Conservation (phyloP, 1,140 invertebrate species). For the Ganaspis sp. region DNA sequence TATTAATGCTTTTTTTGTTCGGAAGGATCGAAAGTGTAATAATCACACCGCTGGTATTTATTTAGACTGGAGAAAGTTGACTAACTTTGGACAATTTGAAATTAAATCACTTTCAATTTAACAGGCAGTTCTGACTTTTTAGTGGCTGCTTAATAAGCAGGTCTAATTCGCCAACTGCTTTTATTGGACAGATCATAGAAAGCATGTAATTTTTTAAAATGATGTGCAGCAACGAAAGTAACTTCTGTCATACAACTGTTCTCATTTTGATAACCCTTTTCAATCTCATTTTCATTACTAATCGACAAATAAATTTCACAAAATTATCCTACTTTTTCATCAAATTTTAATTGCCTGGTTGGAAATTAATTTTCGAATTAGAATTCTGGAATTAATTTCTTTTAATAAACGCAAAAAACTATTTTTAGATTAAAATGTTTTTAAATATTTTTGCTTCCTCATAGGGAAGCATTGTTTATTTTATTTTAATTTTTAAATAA, state of each 20-base stretch:
- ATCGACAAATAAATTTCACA: neutral
- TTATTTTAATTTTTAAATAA: no score
- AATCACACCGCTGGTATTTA: neutral
- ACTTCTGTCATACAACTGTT: neutral
- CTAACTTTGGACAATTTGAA: neutral
- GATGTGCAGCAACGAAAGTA: neutral
- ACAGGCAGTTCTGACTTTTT: neutral
- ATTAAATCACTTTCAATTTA: slow-evolving; percentile 8
- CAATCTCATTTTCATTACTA: neutral
- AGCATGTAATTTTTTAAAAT: slow-evolving; percentile 17
- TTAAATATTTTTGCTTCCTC: no score
- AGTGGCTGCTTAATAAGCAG: neutral
- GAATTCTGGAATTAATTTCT: neutral
- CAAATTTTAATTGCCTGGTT: no score
- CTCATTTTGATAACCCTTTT: neutral
- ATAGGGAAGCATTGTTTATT: no score
- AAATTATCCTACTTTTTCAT: no score
- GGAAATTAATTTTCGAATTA: no score
- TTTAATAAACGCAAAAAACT: no score
- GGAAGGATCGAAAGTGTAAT: neutral
- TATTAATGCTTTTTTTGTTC: no score
- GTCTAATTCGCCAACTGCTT: neutral
- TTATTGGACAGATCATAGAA: slow-evolving; percentile 13
- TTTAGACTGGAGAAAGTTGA: neutral
- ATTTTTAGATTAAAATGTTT: no score